These are phyloP conservation scores for Tapirus terrestris DNA, from an alignment of 2,113 vertebrate genomes.

Conservation along the genomic window DNA sequence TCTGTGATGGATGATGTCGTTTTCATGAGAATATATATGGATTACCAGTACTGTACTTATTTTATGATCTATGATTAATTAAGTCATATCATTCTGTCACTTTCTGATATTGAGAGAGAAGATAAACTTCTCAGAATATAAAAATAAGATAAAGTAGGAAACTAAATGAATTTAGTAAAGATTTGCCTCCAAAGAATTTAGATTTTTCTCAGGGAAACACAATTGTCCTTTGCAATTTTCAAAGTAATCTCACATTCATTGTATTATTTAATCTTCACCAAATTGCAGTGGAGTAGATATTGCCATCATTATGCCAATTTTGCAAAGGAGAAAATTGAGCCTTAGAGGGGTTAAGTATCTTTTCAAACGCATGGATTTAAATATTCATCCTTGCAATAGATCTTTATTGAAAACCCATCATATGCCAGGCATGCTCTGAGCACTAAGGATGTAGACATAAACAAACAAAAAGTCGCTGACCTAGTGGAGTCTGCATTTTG, in stretches of 20 bases:
- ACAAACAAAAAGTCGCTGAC: background rate
- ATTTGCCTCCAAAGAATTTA: background rate
- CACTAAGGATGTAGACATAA: background rate
- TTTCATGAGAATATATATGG: background rate
- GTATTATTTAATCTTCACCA: constrained; percentile 46
- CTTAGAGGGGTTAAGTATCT: constrained; percentile 31
- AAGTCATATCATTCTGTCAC: background rate
- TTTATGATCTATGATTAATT: constrained; percentile 41
- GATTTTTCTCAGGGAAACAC: constrained; percentile 45
- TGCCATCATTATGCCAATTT: constrained; percentile 52
- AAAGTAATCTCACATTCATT: constrained; percentile 1
- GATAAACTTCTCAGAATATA: background rate
- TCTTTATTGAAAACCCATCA: constrained; percentile 26
- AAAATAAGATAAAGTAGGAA: background rate
- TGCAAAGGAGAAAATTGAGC: constrained; percentile 38
- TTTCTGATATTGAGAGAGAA: background rate
- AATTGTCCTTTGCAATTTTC: constrained; percentile 2
- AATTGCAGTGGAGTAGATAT: constrained; percentile 42
- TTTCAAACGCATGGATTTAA: constrained; percentile 56
- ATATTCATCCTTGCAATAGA: constrained; percentile 54
- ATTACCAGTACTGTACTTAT: background rate
- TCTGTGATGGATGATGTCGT: background rate
- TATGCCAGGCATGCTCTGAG: background rate
- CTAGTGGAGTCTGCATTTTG: background rate
- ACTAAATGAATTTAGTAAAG: constrained; percentile 15